Conservation (phyloP, 2,797 vertebrate species). For the Lacerta bilineata region DNA sequence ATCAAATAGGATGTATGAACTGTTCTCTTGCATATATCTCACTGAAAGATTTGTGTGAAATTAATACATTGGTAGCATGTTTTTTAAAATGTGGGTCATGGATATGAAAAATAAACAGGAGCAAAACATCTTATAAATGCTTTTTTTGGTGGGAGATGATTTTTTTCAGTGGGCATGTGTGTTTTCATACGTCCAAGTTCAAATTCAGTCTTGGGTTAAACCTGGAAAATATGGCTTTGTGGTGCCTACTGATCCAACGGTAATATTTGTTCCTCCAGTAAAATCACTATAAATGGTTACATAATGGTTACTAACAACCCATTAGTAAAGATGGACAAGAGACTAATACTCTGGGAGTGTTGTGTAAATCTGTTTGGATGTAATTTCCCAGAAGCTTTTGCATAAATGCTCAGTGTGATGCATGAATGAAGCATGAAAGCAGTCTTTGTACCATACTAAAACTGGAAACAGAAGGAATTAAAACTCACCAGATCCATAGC, state of each 20-base stretch:
- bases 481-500: background rate
- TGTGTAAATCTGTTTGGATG: constrained; percentile 1
- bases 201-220: background rate
- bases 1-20: background rate
- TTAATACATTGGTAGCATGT: background rate
- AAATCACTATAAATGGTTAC: constrained; percentile 26
- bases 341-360: background rate
- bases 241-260: background rate
- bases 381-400: constrained; percentile 2
- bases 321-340: constrained; percentile 1
- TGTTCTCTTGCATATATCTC: background rate
- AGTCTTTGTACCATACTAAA: background rate
- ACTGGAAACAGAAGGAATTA: background rate
- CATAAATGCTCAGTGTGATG: background rate
- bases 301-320: background rate
- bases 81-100: background rate
- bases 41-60: background rate
- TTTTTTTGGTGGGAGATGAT: background rate
- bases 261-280: constrained; percentile 21
- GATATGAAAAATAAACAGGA: background rate
- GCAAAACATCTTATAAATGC: background rate
- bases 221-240: constrained; percentile 13
- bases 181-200: constrained; percentile 12
- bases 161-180: background rate
- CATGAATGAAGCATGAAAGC: background rate